These are phyloP conservation scores for Pristionchus arcanus DNA, from an alignment of 2,888 invertebrate species.

Conservation along the genomic window DNA sequence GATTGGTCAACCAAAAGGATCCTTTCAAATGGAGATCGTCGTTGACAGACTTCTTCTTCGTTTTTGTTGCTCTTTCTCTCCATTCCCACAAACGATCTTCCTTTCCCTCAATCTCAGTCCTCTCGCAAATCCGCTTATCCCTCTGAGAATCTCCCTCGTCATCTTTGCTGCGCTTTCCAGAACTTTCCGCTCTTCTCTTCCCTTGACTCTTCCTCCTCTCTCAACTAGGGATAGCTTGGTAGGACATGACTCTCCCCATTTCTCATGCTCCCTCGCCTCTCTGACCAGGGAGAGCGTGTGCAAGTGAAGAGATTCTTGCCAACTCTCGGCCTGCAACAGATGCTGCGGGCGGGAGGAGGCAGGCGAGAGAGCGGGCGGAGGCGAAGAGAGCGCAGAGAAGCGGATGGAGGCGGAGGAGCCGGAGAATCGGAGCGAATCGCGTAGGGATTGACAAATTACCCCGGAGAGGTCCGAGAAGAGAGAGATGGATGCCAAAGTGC, in stretches of 20 bases:
- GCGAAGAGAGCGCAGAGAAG: not conserved
- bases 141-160: not conserved
- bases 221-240: too few species aligned
- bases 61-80: not conserved
- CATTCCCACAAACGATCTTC: too few species aligned
- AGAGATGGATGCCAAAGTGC: not conserved
- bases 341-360: not conserved
- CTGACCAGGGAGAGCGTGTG: too few species aligned
- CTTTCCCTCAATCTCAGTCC: not conserved
- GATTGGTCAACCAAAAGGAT: too few species aligned
- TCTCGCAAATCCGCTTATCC: conserved; percentile 11
- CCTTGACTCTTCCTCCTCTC: too few species aligned
- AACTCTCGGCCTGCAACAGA: too few species aligned
- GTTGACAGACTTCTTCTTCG: too few species aligned
- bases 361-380: not conserved
- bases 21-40: too few species aligned
- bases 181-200: not conserved
- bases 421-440: not conserved
- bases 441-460: not conserved
- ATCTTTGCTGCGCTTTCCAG: not conserved
- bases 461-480: not conserved
- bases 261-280: too few species aligned
- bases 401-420: not conserved
- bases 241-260: too few species aligned
- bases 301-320: too few species aligned